Evolutionary conservation across 2,888 invertebrate species (phyloP).

Genomic region (Lycocerus yunnanus): DNA sequence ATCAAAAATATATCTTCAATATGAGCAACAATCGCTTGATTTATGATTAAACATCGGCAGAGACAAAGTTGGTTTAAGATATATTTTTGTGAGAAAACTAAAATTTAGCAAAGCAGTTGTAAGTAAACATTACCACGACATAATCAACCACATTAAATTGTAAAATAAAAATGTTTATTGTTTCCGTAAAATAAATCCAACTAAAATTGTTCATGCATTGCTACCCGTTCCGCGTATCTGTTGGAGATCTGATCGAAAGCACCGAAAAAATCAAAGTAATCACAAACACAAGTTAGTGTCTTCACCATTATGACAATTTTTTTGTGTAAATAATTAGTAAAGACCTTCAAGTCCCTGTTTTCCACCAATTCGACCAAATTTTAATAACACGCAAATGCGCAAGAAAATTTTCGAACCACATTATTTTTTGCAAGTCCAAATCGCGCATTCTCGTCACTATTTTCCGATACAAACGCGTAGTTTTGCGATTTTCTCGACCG

Average conservation of each 20-base stretch:
- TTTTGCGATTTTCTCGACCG: not conserved
- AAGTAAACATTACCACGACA: not conserved
- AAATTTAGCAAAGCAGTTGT: not conserved
- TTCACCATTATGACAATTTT: not conserved
- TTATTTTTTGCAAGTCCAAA: slow-evolving; percentile 6
- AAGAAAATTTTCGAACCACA: slow-evolving; percentile 9
- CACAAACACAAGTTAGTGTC: not conserved
- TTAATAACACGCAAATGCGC: slow-evolving; percentile 7
- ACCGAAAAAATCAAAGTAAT: not conserved
- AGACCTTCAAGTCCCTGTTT: slow-evolving; percentile 12
- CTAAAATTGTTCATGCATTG: not conserved
- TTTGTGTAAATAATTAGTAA: not conserved
- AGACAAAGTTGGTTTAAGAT: not conserved
- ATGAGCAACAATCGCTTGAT: not conserved
- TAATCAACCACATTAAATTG: not conserved
- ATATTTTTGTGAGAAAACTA: not conserved
- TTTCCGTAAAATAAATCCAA: not conserved
- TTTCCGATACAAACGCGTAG: slow-evolving; percentile 3
- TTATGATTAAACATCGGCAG: not conserved
- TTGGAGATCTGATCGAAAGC: not conserved
- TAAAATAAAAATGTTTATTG: not conserved
- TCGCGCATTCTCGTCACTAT: slow-evolving; percentile 3
- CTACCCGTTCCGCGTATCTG: not conserved
- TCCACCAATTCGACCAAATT: slow-evolving; percentile 18
- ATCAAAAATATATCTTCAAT: not conserved